Conservation (phyloP, 2,888 invertebrate genomes). For the Chorisops tibialis region DNA sequence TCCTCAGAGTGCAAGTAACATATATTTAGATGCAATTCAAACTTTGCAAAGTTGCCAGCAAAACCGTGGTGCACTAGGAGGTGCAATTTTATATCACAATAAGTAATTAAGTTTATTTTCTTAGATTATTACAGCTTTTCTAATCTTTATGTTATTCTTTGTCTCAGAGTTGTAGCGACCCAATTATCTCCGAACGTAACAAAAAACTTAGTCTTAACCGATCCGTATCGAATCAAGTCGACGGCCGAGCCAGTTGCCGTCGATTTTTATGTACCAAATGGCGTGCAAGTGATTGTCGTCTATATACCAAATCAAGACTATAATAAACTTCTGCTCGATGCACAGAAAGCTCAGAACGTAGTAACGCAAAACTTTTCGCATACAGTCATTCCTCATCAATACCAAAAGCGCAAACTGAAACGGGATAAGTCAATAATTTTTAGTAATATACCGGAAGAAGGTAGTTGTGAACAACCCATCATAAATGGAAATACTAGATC, state of each 20-base stretch:
- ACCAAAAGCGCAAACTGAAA: slow-evolving; percentile 60
- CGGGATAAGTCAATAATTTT: slow-evolving; percentile 76
- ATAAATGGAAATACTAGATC: slow-evolving; percentile 33
- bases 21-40: slow-evolving; percentile 84
- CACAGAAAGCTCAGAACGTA: slow-evolving; percentile 51
- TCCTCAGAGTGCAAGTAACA: slow-evolving; percentile 76
- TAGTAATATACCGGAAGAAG: slow-evolving; percentile 80
- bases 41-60: slow-evolving; percentile 80
- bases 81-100: slow-evolving; percentile 82
- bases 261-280: slow-evolving; percentile 72
- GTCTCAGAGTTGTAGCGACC: slow-evolving; percentile 72
- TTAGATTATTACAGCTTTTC: background rate
- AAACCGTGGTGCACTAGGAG: slow-evolving; percentile 75
- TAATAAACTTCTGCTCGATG: slow-evolving; percentile 53
- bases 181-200: slow-evolving; percentile 72
- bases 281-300: slow-evolving; percentile 75
- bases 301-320: slow-evolving; percentile 68
- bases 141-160: slow-evolving; percentile 9
- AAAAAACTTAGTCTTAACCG: slow-evolving; percentile 75
- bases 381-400: slow-evolving; percentile 41
- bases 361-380: slow-evolving; percentile 42
- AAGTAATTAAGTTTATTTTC: slow-evolving; percentile 57
- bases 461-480: slow-evolving; percentile 42
- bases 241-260: slow-evolving; percentile 68
- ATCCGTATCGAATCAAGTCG: slow-evolving; percentile 79